Conservation (phyloP, 2,888 invertebrate species). For the Oscheius sp. region DNA sequence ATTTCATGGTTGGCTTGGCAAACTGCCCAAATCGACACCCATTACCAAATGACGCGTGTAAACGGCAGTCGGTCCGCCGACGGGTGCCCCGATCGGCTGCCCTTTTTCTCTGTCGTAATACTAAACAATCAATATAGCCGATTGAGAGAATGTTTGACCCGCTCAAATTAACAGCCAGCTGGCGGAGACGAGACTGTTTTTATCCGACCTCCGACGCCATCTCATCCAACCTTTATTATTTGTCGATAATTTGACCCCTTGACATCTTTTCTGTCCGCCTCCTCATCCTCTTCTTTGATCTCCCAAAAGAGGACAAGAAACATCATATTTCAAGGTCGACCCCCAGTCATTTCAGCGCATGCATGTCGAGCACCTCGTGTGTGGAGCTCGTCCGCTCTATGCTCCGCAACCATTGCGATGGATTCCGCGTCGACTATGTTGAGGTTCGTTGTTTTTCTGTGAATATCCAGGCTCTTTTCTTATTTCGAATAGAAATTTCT, state of each 20-base stretch:
- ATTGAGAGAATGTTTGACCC: slow-evolving; percentile 10
- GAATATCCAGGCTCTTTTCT: too few species aligned
- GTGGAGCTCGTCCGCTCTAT: slow-evolving; percentile 55
- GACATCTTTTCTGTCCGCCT: not conserved
- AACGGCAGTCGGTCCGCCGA: slow-evolving; percentile 6
- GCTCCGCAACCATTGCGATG: slow-evolving; percentile 49
- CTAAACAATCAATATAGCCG: slow-evolving; percentile 28
- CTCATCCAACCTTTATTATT: not conserved
- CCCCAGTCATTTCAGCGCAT: slow-evolving; percentile 10
- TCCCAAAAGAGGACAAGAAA: not conserved
- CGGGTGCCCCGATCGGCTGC: slow-evolving; percentile 4
- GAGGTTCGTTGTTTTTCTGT: slow-evolving; percentile 37
- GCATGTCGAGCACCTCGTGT: slow-evolving; percentile 44
- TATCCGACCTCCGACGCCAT: not conserved
- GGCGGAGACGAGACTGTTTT: slow-evolving; percentile 11
- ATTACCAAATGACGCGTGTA: slow-evolving; percentile 26
- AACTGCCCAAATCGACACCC: not conserved
- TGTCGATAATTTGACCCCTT: not conserved
- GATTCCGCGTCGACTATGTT: slow-evolving; percentile 45
- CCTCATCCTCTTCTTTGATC: not conserved
- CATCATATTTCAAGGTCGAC: not conserved
- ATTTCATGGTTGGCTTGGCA: slow-evolving; percentile 13
- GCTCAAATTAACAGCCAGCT: slow-evolving; percentile 36
- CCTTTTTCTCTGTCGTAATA: slow-evolving; percentile 20
- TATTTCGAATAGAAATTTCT: too few species aligned